Conservation (phyloP, 2,888 invertebrate genomes). For the Carabus problematicus region DNA sequence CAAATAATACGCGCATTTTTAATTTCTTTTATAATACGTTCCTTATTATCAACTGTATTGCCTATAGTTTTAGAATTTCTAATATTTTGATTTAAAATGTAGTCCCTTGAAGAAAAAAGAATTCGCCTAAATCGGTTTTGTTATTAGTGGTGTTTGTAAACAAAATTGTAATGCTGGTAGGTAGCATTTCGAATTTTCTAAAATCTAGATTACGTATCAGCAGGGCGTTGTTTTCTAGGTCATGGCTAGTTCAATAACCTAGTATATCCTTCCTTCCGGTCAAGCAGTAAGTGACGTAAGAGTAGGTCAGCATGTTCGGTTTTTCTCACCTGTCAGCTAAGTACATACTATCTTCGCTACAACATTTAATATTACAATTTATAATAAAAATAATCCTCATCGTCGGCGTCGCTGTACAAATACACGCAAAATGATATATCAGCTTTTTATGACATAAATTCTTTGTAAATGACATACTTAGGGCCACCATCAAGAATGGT, state of each 20-base stretch:
- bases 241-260: conserved; percentile 37
- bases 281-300: conserved; percentile 35
- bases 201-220: conserved; percentile 34
- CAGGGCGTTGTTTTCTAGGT: conserved; percentile 25
- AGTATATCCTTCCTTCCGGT: conserved; percentile 37
- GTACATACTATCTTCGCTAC: too few relatives aligned
- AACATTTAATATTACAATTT: too few relatives aligned
- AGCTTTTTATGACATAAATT: conserved; percentile 19
- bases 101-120: not conserved
- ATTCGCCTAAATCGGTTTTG: not conserved
- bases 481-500: conserved; percentile 31
- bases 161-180: conserved; percentile 2
- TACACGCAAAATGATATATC: too few relatives aligned
- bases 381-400: too few relatives aligned
- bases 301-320: conserved; percentile 14
- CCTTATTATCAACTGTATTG: not conserved
- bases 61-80: too few relatives aligned
- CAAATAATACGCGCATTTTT: not conserved
- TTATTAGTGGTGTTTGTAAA: conserved; percentile 2
- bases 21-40: not conserved
- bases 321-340: conserved; percentile 16
- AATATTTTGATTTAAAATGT: too few relatives aligned
- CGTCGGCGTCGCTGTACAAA: too few relatives aligned
- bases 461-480: conserved; percentile 36
- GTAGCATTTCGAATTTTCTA: conserved; percentile 16